These are phyloP conservation scores for Centruroides sculpturatus DNA, from an alignment of 1,140 invertebrate species.

Conservation along the genomic window DNA sequence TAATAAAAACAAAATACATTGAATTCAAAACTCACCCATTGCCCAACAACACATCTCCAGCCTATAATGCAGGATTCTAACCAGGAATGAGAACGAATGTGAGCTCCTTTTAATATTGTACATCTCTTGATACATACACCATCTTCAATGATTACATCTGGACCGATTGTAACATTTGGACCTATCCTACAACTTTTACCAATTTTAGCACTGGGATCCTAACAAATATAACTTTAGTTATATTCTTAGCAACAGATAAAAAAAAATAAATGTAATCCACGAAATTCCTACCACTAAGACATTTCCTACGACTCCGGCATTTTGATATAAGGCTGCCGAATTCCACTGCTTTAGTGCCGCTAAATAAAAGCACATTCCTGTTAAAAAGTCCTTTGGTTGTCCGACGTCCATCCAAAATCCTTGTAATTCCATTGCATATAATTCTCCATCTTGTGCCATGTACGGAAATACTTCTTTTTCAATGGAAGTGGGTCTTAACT, in stretches of 20 bases:
- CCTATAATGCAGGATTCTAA: conserved; percentile 90
- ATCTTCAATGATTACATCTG: conserved; percentile 85
- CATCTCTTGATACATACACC: conserved; percentile 89
- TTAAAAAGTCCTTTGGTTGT: conserved; percentile 97
- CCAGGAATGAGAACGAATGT: conserved; percentile 88
- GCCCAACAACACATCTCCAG: conserved; percentile 85
- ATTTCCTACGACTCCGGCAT: conserved; percentile 60
- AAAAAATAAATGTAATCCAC: neutral
- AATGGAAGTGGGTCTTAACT: conserved; percentile 84
- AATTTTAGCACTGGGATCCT: conserved; percentile 80
- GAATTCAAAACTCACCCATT: conserved; percentile 50
- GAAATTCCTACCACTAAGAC: conserved; percentile 52
- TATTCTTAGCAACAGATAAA: too few species aligned
- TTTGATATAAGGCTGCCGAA: conserved; percentile 53
- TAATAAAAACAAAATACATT: neutral
- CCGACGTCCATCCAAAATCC: conserved; percentile 99
- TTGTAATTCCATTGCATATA: conserved; percentile 87
- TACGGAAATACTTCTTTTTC: conserved; percentile 97
- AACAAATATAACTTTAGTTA: conserved; percentile 13
- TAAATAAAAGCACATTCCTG: conserved; percentile 59
- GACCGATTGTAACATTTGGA: conserved; percentile 95
- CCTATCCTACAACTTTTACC: conserved; percentile 91
- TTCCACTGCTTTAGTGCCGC: conserved; percentile 63
- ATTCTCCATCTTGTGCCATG: conserved; percentile 73
- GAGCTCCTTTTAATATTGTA: conserved; percentile 73